Evolutionary conservation across 92 coral and sea anemone species (phyloP).

Genomic region (Porites rus): DNA sequence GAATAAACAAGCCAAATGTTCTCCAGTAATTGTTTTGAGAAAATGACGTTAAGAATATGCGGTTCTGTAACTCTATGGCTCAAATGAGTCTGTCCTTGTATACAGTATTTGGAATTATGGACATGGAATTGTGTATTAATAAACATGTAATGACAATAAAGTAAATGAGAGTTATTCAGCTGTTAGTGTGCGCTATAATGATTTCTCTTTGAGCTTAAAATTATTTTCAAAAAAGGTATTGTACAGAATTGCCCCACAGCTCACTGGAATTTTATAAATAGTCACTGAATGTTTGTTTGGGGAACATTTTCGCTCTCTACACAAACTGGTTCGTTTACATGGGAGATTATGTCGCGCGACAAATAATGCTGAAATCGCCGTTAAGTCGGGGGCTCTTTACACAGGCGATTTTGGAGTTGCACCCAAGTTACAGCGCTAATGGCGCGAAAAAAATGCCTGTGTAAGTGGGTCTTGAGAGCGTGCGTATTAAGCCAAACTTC

Average conservation of each 20-base stretch:
- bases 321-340: neutral
- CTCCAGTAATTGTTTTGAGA: neutral
- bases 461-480: neutral
- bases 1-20: neutral
- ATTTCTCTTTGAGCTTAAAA: neutral
- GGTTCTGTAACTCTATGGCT: slow-evolving; percentile 3
- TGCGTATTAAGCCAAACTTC: too few relatives aligned
- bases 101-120: neutral
- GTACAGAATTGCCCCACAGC: too few relatives aligned
- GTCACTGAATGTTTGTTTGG: too few relatives aligned
- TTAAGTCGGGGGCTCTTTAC: neutral
- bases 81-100: neutral
- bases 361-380: neutral
- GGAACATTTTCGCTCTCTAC: too few relatives aligned
- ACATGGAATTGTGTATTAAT: slow-evolving; percentile 1
- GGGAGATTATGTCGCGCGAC: neutral
- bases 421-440: neutral
- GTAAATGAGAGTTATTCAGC: neutral
- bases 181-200: neutral
- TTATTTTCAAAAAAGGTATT: neutral
- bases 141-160: neutral
- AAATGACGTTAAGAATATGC: neutral
- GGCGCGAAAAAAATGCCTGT: neutral
- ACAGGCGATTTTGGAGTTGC: neutral
- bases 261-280: too few relatives aligned